Evolutionary conservation across 2,888 invertebrate genomes (phyloP).

Genomic region (Horisme vitalbata): DNA sequence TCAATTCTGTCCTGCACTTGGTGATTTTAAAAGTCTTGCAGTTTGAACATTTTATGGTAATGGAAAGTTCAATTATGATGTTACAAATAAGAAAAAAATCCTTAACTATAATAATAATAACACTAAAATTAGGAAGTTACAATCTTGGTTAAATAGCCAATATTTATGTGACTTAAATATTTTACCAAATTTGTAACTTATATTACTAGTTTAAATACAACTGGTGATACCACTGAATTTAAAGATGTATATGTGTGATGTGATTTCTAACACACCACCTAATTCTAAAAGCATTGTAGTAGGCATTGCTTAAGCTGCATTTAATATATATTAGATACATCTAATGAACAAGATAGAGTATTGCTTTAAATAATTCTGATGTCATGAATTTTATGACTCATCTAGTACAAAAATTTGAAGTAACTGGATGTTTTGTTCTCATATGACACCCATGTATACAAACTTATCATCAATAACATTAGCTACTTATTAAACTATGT

Average conservation of each 20-base stretch:
- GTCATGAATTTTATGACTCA: conserved; percentile 28
- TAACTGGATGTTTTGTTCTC: conserved; percentile 35
- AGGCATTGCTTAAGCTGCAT: conserved; percentile 40
- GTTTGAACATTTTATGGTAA: conserved; percentile 2
- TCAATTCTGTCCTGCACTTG: background rate
- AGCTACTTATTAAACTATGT: conserved; percentile 72
- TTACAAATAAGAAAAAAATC: too few species aligned
- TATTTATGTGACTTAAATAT: too few species aligned
- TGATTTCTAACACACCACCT: conserved; percentile 21
- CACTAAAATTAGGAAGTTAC: too few species aligned
- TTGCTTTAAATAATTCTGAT: conserved; percentile 32
- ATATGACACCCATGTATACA: conserved; percentile 22
- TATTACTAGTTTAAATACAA: conserved; percentile 15
- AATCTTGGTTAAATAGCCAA: too few species aligned
- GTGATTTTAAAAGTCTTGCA: background rate
- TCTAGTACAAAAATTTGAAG: conserved; percentile 18
- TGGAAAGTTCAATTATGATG: too few species aligned
- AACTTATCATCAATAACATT: conserved; percentile 45
- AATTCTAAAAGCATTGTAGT: conserved; percentile 30
- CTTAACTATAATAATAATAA: background rate
- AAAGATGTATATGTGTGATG: conserved; percentile 16
- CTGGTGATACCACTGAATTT: conserved; percentile 21
- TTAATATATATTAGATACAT: conserved; percentile 28
- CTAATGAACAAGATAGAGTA: conserved; percentile 25
- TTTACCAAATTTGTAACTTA: too few species aligned